A percentile compares a stretch with the other conserved stretches of the same genome.
These are phyloP conservation scores for Heliconius ethilla DNA, from an alignment of 2,888 invertebrate species.

Conservation along the genomic window DNA sequence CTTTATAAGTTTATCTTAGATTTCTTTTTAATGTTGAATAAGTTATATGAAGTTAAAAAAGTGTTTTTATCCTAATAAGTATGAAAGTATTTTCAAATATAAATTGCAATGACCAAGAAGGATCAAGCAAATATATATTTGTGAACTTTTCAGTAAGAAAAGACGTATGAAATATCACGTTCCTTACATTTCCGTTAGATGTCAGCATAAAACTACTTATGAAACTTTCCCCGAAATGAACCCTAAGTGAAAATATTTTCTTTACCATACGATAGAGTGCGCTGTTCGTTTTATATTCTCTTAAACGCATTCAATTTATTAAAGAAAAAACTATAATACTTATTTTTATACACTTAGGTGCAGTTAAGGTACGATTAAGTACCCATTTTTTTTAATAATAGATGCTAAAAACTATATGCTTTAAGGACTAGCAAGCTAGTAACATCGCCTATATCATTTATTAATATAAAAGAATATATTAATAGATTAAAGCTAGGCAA, in stretches of 20 bases:
- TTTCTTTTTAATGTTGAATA: neutral
- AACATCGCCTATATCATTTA: neutral
- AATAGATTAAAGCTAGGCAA: slow-evolving; percentile 19
- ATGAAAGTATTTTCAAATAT: neutral
- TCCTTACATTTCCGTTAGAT: slow-evolving; percentile 70
- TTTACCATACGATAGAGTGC: slow-evolving; percentile 64
- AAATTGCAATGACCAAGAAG: neutral
- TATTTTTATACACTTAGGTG: neutral
- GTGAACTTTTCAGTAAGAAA: neutral
- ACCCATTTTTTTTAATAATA: too few relatives aligned
- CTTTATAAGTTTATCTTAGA: neutral
- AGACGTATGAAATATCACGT: slow-evolving; percentile 39
- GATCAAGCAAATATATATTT: neutral
- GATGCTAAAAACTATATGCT: too few relatives aligned
- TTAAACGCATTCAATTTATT: neutral
- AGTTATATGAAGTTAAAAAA: neutral
- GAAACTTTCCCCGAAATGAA: slow-evolving; percentile 47
- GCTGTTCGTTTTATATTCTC: slow-evolving; percentile 49
- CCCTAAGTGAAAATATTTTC: slow-evolving; percentile 55
- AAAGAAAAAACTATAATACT: too few relatives aligned
- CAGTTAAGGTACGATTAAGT: neutral
- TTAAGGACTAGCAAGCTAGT: too few relatives aligned
- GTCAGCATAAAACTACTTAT: slow-evolving; percentile 56
- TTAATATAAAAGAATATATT: neutral
- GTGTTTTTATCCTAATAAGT: neutral